Conservation (phyloP, 2,113 vertebrate genomes). For the Crypturellus undulatus region DNA sequence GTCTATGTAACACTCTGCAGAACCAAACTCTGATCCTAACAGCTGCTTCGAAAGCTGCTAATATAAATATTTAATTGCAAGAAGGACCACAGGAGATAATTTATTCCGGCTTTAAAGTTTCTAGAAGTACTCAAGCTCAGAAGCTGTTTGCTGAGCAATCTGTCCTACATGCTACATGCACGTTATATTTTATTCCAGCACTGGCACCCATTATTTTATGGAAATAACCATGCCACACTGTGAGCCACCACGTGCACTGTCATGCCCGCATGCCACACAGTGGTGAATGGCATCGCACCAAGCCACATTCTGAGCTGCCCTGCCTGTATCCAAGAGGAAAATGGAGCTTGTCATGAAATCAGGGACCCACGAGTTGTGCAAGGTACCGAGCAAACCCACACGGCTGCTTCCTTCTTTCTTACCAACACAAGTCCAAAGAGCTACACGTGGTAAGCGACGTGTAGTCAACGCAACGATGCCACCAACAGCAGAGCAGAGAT, state of each 20-base stretch:
- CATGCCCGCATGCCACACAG: background rate
- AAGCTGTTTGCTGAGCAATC: background rate
- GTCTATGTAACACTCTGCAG: background rate
- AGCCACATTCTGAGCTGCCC: background rate
- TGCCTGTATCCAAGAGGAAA: background rate
- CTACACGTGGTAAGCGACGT: rapidly evolving
- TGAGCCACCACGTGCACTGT: background rate
- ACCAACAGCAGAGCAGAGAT: background rate
- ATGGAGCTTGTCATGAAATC: background rate
- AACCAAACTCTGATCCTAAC: background rate
- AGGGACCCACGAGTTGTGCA: background rate
- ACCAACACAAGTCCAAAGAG: background rate
- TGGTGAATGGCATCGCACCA: background rate
- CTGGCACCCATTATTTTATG: background rate
- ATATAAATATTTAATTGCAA: background rate
- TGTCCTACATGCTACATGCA: background rate
- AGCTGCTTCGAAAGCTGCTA: background rate
- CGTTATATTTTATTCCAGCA: background rate
- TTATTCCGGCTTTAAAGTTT: background rate
- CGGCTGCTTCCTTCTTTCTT: background rate
- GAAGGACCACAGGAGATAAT: background rate
- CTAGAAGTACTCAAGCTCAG: background rate
- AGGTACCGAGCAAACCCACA: background rate
- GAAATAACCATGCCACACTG: conserved; percentile 28
- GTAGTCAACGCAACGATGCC: background rate